phyloP scores from a whole-genome alignment of 1,140 invertebrate genomes.

The Centruroides sculpturatus region DNA sequence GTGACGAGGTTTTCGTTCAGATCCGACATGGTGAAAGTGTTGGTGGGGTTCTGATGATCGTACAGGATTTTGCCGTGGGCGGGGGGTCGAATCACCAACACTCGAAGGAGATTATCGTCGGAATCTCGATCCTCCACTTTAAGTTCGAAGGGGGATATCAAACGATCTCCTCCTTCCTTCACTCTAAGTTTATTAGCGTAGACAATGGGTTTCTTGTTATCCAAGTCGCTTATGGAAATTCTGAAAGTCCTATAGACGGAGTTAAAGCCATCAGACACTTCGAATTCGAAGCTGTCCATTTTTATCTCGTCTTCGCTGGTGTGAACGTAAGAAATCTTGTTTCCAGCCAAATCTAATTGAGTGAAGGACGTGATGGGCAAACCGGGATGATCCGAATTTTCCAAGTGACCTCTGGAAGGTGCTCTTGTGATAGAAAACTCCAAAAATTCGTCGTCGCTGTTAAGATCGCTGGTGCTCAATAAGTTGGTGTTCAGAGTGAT shows the following conservation, averaged over 20 bases:
- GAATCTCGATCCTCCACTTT: slow-evolving; percentile 32
- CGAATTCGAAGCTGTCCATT: slow-evolving; percentile 33
- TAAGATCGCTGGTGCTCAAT: slow-evolving; percentile 28
- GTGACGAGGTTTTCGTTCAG: slow-evolving; percentile 26
- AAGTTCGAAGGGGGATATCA: slow-evolving; percentile 32
- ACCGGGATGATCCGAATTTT: slow-evolving; percentile 25
- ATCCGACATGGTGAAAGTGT: slow-evolving; percentile 27
- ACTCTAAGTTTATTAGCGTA: slow-evolving; percentile 25
- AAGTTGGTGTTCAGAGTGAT: slow-evolving; percentile 28
- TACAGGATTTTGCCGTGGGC: slow-evolving; percentile 27
- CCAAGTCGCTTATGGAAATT: slow-evolving; percentile 29
- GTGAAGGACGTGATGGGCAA: slow-evolving; percentile 28
- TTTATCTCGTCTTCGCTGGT: slow-evolving; percentile 27
- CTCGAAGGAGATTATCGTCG: slow-evolving; percentile 22
- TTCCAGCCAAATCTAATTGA: slow-evolving; percentile 29
- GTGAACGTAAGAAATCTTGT: slow-evolving; percentile 30
- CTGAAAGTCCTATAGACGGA: slow-evolving; percentile 28
- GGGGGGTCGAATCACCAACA: slow-evolving; percentile 27
- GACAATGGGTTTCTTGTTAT: slow-evolving; percentile 32
- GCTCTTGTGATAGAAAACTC: slow-evolving; percentile 28
- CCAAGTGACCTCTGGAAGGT: slow-evolving; percentile 29
- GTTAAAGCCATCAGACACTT: slow-evolving; percentile 31
- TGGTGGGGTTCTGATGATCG: slow-evolving; percentile 23
- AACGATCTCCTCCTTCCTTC: slow-evolving; percentile 26
- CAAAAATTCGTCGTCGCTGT: slow-evolving; percentile 26